A percentile compares a stretch with the other conserved stretches of the same genome.
phyloP scores from a whole-genome alignment of 2,113 vertebrate genomes.

The Clarias magur region DNA sequence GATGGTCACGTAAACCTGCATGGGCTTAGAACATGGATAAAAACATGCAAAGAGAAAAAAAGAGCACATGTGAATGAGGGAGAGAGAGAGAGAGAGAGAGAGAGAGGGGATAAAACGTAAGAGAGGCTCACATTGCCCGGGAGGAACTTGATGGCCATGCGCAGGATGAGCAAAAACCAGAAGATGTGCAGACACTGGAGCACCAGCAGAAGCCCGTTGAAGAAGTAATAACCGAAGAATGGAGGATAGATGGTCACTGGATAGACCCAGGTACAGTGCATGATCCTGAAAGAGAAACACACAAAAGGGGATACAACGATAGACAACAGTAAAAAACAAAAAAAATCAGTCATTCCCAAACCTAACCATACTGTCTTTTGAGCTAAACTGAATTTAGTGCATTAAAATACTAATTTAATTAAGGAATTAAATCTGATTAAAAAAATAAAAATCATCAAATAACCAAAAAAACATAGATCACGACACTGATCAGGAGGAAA shows the following conservation, averaged over 20 bases:
- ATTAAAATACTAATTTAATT: not conserved
- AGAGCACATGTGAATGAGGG: too few relatives aligned
- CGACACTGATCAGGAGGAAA: not conserved
- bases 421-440: not conserved
- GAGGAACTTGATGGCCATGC: slow-evolving; percentile 93
- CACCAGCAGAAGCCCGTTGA: slow-evolving; percentile 85
- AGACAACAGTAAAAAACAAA: too few relatives aligned
- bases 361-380: too few relatives aligned
- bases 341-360: too few relatives aligned
- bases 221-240: slow-evolving; percentile 94
- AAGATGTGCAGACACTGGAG: slow-evolving; percentile 90
- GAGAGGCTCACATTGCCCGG: slow-evolving; percentile 81
- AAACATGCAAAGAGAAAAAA: not conserved
- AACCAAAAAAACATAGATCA: not conserved
- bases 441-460: not conserved
- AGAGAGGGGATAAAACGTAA: not conserved
- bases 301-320: not conserved
- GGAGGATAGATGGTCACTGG: slow-evolving; percentile 80
- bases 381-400: not conserved
- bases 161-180: slow-evolving; percentile 89
- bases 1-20: not conserved
- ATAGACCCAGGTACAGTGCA: slow-evolving; percentile 83
- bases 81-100: not conserved
- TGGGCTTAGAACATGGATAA: not conserved
- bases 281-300: slow-evolving; percentile 76